Evolutionary conservation across 2,888 invertebrate species (phyloP).

Genomic region (Agrotis ipsilon): DNA sequence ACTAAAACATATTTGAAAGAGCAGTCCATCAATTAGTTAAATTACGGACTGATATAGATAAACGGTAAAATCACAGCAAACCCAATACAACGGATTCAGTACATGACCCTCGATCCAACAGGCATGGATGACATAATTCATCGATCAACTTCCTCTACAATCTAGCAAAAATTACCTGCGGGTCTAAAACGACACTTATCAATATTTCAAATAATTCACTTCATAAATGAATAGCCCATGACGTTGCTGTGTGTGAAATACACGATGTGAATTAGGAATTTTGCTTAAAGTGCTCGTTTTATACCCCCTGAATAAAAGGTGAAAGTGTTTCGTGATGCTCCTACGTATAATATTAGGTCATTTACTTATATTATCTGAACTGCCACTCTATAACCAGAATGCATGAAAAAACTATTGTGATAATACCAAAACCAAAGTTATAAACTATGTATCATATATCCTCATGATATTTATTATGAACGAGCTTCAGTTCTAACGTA

Average conservation of each 20-base stretch:
- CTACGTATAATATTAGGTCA: too few species aligned
- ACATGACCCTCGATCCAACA: not conserved
- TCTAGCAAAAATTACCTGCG: too few species aligned
- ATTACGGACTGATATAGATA: not conserved
- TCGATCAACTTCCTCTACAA: not conserved
- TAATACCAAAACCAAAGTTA: not conserved
- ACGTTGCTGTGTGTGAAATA: too few species aligned
- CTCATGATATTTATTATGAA: conserved; percentile 14
- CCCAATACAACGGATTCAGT: not conserved
- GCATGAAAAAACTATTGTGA: not conserved
- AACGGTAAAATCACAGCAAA: not conserved
- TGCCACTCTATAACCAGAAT: not conserved
- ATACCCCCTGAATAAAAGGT: too few species aligned
- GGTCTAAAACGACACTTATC: too few species aligned
- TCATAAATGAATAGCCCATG: too few species aligned
- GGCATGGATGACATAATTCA: not conserved
- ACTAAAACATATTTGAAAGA: too few species aligned
- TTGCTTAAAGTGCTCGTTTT: too few species aligned
- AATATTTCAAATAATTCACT: too few species aligned
- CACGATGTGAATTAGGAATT: too few species aligned
- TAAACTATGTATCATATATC: conserved; percentile 1
- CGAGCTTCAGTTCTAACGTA: conserved; percentile 37
- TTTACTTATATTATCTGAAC: not conserved
- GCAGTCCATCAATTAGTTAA: too few species aligned
- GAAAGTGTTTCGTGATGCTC: too few species aligned